These are phyloP conservation scores for Aromia moschata DNA, from an alignment of 2,888 invertebrate species.

Conservation along the genomic window DNA sequence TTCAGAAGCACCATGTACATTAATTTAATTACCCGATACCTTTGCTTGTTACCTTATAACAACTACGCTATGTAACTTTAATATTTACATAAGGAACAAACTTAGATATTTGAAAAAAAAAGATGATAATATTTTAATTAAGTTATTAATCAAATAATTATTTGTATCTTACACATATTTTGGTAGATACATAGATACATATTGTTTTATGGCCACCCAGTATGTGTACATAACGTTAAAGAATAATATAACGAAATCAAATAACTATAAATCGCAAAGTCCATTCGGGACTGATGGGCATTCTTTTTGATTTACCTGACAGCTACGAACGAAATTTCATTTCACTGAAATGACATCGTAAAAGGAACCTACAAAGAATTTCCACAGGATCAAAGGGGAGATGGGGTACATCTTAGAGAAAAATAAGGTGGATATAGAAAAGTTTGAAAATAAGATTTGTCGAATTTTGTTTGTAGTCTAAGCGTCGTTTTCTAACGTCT, in stretches of 20 bases:
- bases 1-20: no score
- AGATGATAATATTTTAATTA: no score
- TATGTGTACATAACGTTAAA: background rate
- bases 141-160: no score
- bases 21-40: no score
- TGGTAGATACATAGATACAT: no score
- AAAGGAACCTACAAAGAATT: conserved; percentile 56
- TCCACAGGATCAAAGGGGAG: conserved; percentile 46
- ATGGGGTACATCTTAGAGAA: conserved; percentile 37
- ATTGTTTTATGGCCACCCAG: conserved; percentile 2
- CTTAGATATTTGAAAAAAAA: no score
- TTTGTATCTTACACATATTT: no score
- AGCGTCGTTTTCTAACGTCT: conserved; percentile 11
- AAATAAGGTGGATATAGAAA: conserved; percentile 54
- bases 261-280: conserved; percentile 46
- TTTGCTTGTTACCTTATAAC: no score
- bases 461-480: conserved; percentile 56
- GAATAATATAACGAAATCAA: conserved; percentile 38
- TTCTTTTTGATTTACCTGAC: conserved; percentile 60
- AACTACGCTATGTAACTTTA: no score
- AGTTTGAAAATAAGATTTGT: conserved; percentile 60
- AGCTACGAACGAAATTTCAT: conserved; percentile 62
- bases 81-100: no score
- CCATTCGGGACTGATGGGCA: conserved; percentile 49
- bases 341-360: conserved; percentile 61